Base-by-base conservation (phyloP, 2,888 invertebrate species). In the Automeris io region DNA sequence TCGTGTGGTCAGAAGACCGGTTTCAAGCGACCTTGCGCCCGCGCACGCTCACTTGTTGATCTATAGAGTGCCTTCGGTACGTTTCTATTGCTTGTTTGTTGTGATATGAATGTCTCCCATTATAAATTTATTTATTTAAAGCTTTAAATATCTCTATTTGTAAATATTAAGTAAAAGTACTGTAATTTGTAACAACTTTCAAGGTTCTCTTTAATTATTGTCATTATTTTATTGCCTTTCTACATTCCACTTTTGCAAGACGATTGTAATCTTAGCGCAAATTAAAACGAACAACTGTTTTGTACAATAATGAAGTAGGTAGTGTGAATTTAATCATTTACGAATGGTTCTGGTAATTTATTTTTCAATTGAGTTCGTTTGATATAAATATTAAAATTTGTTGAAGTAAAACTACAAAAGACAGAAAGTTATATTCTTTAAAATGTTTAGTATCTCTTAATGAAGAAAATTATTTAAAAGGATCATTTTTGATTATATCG, bases 1-100 rank as follows among this genome's bases (percentile, higher is more conserved):
- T 29, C 49, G 54, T 57, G 62, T 51, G 61, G 59, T 53, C 59
- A 56, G 43, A 43, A 57, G 63, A 82, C 82, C 81, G 81, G 82
- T 82, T 74, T 54, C 37, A 43, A 62, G 71, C 82, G 81, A 69
- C 82, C 82, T 83, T 83, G 83, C 73, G 69, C 50, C 61, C 47
- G 60, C 70, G 63, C 69, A 80, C 81, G 69, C 78, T 81, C 80
- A 74, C 81, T 78, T 61, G 58, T 59, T 67, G 70, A 72, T 72
- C 68, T 67, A 61, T 64, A 61, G 61, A 58, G 61, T 59, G 62
- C 66, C 64, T 70, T 61, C 61, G 60, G 51, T 56, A 57, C 55
- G 51, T 61, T 66, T 52, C 56, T 56, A 56, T 54, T 59, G 56
- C 43, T 45, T 40, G 49, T 43, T 58, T 42, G 46, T 46, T 53